Evolutionary conservation across 2,888 invertebrate species (phyloP).

Genomic region (Tholera decimalis): DNA sequence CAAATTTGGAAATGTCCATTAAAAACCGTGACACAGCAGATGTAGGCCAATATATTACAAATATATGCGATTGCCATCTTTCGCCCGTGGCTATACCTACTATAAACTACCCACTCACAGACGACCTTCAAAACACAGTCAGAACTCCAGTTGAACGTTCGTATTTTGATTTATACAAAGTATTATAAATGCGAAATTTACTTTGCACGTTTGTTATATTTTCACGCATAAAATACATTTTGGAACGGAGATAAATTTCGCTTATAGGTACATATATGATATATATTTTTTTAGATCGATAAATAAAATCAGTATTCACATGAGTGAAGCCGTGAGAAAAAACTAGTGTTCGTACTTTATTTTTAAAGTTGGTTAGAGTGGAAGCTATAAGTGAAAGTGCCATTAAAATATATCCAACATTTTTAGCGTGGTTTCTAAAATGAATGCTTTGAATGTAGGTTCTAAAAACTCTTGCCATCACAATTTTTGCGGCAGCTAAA

Average conservation of each 20-base stretch:
- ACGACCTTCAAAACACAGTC: slow-evolving; percentile 34
- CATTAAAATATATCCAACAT: slow-evolving; percentile 33
- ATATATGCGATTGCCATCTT: slow-evolving; percentile 42
- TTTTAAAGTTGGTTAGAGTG: slow-evolving; percentile 28
- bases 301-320: too few species aligned
- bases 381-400: slow-evolving; percentile 45
- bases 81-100: slow-evolving; percentile 18
- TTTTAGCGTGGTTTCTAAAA: slow-evolving; percentile 45
- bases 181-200: too few species aligned
- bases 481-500: too few species aligned
- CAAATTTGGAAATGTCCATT: slow-evolving; percentile 66
- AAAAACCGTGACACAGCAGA: slow-evolving; percentile 67
- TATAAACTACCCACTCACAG: slow-evolving; percentile 27
- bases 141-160: slow-evolving; percentile 32
- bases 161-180: slow-evolving; percentile 31
- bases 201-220: too few species aligned
- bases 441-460: slow-evolving; percentile 16
- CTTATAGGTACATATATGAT: too few species aligned
- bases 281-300: too few species aligned
- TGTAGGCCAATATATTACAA: slow-evolving; percentile 34
- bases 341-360: too few species aligned
- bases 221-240: too few species aligned
- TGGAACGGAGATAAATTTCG: too few species aligned
- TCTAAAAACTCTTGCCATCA: too few species aligned
- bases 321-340: too few species aligned